Conservation (phyloP, 2,797 vertebrate genomes). For the Melanotaenia pygmaea region DNA sequence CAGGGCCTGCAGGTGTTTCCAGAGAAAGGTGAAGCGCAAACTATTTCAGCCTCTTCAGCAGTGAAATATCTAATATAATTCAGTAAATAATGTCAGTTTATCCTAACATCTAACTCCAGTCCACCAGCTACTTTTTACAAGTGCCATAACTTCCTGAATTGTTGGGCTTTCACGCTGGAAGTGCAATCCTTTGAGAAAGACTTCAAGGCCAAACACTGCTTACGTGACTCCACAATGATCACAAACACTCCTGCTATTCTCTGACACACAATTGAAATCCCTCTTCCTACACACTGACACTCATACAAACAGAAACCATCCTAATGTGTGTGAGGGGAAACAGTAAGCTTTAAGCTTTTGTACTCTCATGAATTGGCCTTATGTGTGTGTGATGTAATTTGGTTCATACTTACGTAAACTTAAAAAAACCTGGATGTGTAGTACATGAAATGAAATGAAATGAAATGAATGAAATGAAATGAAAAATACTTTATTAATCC, state of each 20-base stretch:
- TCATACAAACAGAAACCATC: conserved; percentile 18
- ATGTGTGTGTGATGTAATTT: conserved; percentile 23
- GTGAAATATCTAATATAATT: conserved; percentile 57
- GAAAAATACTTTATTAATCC: no score
- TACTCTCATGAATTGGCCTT: conserved; percentile 46
- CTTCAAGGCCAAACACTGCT: conserved; percentile 65
- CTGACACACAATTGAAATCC: conserved; percentile 61
- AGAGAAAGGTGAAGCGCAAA: conserved; percentile 17
- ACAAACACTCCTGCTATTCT: conserved; percentile 63
- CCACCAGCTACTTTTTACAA: conserved; percentile 63
- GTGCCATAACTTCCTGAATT: conserved; percentile 56
- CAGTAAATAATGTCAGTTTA: conserved; percentile 58
- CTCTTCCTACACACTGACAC: conserved; percentile 21
- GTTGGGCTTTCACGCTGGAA: conserved; percentile 39
- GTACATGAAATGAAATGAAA: no score
- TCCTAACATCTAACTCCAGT: conserved; percentile 66
- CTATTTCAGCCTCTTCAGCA: conserved; percentile 24
- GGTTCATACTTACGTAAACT: conserved; percentile 14
- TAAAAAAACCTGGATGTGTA: conserved; percentile 7
- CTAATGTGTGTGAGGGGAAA: conserved; percentile 31
- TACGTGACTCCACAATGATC: conserved; percentile 52
- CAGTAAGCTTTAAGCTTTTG: conserved; percentile 33
- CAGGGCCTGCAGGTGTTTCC: conserved; percentile 61
- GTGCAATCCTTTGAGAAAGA: conserved; percentile 58
- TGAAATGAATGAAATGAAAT: no score